Evolutionary conservation across 2,113 vertebrate genomes (phyloP).

Genomic region (Psilopsiagon aurifrons): DNA sequence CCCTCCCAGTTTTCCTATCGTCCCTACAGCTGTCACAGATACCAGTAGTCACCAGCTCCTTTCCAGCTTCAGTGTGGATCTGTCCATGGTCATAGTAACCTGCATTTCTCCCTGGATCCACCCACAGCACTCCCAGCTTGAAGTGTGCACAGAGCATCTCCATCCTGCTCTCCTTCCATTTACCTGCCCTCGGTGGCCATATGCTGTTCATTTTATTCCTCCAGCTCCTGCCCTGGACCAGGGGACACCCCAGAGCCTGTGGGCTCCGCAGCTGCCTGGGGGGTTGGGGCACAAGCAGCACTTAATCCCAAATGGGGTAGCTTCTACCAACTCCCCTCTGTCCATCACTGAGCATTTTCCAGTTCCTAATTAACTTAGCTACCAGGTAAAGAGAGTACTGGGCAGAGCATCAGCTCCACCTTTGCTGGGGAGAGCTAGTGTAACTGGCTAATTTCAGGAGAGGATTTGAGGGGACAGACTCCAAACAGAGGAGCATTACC

Average conservation of each 20-base stretch:
- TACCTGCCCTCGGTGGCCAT: neutral
- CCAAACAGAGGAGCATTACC: neutral
- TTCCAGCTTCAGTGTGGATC: neutral
- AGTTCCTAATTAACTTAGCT: neutral
- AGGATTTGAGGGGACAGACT: neutral
- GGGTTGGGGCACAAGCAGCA: fast-evolving
- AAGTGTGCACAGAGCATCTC: neutral
- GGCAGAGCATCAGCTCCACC: neutral
- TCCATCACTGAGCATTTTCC: neutral
- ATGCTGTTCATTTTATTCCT: neutral
- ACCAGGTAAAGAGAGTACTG: neutral
- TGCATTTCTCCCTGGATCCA: neutral
- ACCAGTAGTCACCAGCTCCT: neutral
- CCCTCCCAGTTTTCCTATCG: neutral
- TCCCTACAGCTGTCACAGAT: neutral
- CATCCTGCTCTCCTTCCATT: neutral
- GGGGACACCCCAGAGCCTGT: neutral
- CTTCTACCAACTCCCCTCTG: neutral
- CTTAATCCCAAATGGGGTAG: neutral
- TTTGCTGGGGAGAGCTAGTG: neutral
- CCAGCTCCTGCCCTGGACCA: neutral
- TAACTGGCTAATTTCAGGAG: neutral
- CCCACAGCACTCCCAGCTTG: neutral
- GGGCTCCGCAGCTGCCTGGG: neutral
- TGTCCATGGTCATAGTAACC: neutral